These are phyloP conservation scores for Willowsia nigromaculata DNA, from an alignment of 2,888 invertebrate genomes.

Conservation along the genomic window DNA sequence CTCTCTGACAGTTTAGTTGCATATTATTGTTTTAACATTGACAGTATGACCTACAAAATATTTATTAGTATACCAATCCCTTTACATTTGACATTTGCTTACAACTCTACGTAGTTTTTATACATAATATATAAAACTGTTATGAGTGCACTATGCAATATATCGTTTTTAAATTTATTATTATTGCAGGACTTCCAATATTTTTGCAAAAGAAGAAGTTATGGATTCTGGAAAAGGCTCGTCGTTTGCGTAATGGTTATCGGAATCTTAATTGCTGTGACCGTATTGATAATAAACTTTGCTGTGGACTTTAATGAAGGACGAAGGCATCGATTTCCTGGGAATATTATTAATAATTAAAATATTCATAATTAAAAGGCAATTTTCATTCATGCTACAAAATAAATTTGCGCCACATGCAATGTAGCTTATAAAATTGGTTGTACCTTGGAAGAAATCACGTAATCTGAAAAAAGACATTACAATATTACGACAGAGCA, in stretches of 20 bases:
- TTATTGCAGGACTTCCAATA: constrained; percentile 69
- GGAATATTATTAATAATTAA: constrained; percentile 58
- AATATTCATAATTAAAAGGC: constrained; percentile 2
- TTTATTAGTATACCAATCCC: too few species aligned
- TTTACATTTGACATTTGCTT: too few species aligned
- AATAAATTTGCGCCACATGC: not conserved
- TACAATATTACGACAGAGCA: not conserved
- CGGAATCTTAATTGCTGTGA: constrained; percentile 60
- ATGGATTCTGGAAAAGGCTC: constrained; percentile 68
- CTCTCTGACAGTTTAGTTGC: too few species aligned
- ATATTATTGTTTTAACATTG: too few species aligned
- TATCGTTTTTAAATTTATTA: too few species aligned
- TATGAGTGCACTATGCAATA: too few species aligned
- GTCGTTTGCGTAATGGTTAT: constrained; percentile 63
- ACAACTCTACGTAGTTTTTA: too few species aligned
- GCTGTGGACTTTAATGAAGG: constrained; percentile 61
- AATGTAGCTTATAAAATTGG: not conserved
- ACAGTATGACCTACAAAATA: too few species aligned
- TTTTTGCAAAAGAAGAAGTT: constrained; percentile 66
- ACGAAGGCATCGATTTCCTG: constrained; percentile 69
- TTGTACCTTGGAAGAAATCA: not conserved
- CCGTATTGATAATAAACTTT: constrained; percentile 57
- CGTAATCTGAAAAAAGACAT: not conserved
- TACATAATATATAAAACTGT: too few species aligned
- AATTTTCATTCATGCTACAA: not conserved